Evolutionary conservation across 2,797 vertebrate species (phyloP).

Genomic region (Nyctibius grandis): DNA sequence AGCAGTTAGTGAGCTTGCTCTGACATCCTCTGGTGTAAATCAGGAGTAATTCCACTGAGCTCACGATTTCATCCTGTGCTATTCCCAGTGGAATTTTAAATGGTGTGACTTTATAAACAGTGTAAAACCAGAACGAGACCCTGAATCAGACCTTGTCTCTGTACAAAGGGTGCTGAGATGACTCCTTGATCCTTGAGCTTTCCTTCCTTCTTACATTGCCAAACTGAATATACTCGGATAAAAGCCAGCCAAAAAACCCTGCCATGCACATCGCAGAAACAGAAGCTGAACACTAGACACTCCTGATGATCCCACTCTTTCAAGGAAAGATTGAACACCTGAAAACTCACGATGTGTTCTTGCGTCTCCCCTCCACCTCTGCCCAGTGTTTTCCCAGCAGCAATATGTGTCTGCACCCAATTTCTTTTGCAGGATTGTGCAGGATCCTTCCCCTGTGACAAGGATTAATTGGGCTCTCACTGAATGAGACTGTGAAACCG

Average conservation of each 20-base stretch:
- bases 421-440: neutral
- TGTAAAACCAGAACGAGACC: neutral
- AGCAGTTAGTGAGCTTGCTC: neutral
- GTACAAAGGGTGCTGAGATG: neutral
- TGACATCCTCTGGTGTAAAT: neutral
- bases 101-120: neutral
- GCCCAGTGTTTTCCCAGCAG: neutral
- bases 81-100: neutral
- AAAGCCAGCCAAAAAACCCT: neutral
- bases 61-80: neutral
- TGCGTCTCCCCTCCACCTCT: neutral
- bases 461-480: neutral
- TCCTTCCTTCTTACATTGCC: neutral
- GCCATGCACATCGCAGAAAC: neutral
- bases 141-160: neutral
- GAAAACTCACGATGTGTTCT: neutral
- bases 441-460: neutral
- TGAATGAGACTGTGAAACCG: neutral
- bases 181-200: neutral
- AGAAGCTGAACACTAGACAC: neutral
- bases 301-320: neutral
- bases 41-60: neutral
- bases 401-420: neutral
- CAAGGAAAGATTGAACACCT: neutral
- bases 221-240: neutral